phyloP scores from a whole-genome alignment of 2,888 invertebrate genomes.

The Noctuana brunneofusca region DNA sequence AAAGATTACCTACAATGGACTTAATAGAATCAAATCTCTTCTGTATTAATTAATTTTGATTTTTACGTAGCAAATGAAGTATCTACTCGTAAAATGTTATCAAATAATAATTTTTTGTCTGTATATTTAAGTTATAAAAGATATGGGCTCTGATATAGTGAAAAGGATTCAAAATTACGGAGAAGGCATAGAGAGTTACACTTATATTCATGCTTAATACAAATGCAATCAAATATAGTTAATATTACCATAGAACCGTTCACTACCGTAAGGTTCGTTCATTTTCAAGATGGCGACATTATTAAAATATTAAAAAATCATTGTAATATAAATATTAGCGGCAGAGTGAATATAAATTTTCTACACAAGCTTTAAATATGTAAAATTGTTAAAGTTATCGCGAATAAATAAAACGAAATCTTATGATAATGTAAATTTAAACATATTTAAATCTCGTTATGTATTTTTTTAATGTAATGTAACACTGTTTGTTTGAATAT shows the following conservation, averaged over 20 bases:
- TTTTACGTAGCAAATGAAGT: too few species aligned
- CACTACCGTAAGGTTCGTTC: conserved; percentile 5
- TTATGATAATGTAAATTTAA: conserved; percentile 27
- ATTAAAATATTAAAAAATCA: neutral
- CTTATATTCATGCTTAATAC: conserved; percentile 13
- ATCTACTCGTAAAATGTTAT: too few species aligned
- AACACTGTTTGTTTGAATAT: conserved; percentile 21
- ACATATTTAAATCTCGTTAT: conserved; percentile 6
- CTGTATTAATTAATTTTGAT: too few species aligned
- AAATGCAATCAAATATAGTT: conserved; percentile 18
- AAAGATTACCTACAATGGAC: too few species aligned
- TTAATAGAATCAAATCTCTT: too few species aligned
- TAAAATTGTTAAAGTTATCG: conserved; percentile 30
- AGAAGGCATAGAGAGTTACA: neutral
- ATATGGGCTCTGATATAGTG: neutral
- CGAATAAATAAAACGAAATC: conserved; percentile 26
- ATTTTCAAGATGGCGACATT: conserved; percentile 28
- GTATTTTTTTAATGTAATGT: conserved; percentile 12
- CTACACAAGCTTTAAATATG: conserved; percentile 35
- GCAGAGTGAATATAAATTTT: conserved; percentile 30
- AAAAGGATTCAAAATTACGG: conserved; percentile 2
- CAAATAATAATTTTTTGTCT: too few species aligned
- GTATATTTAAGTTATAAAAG: neutral
- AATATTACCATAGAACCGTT: neutral
- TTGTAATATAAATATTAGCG: conserved; percentile 27